Evolutionary conservation across 2,113 vertebrate genomes (phyloP).

Genomic region (Macrotis lagotis): DNA sequence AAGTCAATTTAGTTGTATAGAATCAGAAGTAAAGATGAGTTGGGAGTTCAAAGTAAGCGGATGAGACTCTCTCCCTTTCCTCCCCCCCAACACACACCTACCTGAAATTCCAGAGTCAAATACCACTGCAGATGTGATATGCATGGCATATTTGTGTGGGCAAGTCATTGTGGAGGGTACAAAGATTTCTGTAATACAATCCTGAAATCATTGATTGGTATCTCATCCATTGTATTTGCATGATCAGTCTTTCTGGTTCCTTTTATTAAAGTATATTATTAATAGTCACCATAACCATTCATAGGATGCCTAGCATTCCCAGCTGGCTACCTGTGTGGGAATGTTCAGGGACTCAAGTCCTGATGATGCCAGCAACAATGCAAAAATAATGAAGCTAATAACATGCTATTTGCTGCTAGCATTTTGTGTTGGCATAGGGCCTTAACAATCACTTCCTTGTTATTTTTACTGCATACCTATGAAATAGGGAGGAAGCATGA

Average conservation of each 20-base stretch:
- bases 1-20: background rate
- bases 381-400: slow-evolving; percentile 41
- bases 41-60: slow-evolving; percentile 28
- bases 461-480: slow-evolving; percentile 42
- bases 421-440: background rate
- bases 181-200: background rate
- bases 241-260: slow-evolving; percentile 72
- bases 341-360: slow-evolving; percentile 38
- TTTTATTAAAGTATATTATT: slow-evolving; percentile 80
- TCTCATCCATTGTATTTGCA: slow-evolving; percentile 68
- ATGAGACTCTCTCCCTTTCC: background rate
- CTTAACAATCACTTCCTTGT: slow-evolving; percentile 7
- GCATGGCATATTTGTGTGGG: slow-evolving; percentile 70
- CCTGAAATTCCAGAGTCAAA: slow-evolving; percentile 65
- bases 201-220: slow-evolving; percentile 65
- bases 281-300: slow-evolving; percentile 67
- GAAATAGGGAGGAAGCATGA: slow-evolving; percentile 36
- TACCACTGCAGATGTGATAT: slow-evolving; percentile 67
- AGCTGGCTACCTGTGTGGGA: slow-evolving; percentile 54
- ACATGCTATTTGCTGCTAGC: background rate
- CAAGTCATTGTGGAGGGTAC: slow-evolving; percentile 54
- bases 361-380: slow-evolving; percentile 35
- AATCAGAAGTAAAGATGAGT: background rate
- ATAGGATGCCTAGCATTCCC: slow-evolving; percentile 56
- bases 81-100: background rate